Base-by-base conservation (phyloP, 2,888 invertebrate species). In the Trissonchulus latispiculum region DNA sequence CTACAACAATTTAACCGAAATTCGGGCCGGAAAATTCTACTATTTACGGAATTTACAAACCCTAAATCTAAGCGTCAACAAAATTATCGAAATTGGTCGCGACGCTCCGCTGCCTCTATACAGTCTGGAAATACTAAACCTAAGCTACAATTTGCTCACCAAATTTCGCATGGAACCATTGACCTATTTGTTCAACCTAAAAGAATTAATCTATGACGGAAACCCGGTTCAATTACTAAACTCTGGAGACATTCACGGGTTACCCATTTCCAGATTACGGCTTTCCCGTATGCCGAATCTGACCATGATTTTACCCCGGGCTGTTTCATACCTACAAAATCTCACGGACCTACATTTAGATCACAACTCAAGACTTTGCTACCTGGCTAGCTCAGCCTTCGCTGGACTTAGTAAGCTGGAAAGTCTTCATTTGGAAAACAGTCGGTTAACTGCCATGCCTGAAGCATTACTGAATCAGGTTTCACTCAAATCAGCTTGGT, bases 21-120 rank as follows among this genome's bases (percentile, higher is more conserved):
- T 75, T n/a, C 66, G 33, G 61, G n/a, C 31, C 2, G n/a, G 71
- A 28, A 75, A 71, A 23, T 75, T 71, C 36, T 74, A 61, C 71
- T 75, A 48, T 66, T 37, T 33, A 2, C 23, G 36, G 1, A 33
- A 61, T 1, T 37, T 75, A 28, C 1, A 3, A 1, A 2, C 2
- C 28, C 35, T 75, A 15, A 61, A 74, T 61, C 59, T 75, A 29
- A 70, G 73, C 37, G 0, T 36, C 36, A 75, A 75, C 62, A 32
- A 28, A 2, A 36, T 73, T 23, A 2, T 23, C 1, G 33, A 3
- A 32, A 23, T 66, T 2, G 2, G 23, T 32, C 33, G 23, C 23
- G 2, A 32, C 1, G 23, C 1, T 66, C 2, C 2, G 23, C 32
- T 48, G 8, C 23, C 36, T 2, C 36, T 62, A 29, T 18, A 1